Evolutionary conservation across 1,140 invertebrate species (phyloP).

Genomic region (Hyles vespertilio): DNA sequence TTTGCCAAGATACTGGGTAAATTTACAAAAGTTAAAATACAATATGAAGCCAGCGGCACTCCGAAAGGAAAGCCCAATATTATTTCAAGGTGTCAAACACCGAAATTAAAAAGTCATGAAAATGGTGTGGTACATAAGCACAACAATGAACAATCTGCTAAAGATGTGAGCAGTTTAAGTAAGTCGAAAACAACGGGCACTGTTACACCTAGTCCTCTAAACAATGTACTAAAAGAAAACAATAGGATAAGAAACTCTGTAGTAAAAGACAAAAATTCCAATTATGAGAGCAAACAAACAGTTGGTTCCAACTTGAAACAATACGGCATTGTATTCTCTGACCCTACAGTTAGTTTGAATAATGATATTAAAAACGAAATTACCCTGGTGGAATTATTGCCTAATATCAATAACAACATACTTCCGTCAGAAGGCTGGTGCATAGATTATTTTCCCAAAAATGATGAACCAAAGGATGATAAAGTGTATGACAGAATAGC

Average conservation of each 20-base stretch:
- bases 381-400: conserved; percentile 47
- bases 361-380: conserved; percentile 45
- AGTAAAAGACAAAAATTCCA: conserved; percentile 40
- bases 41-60: conserved; percentile 57
- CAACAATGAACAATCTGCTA: conserved; percentile 52
- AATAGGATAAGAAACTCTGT: conserved; percentile 48
- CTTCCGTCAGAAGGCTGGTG: conserved; percentile 67
- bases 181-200: conserved; percentile 26
- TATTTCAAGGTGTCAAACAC: conserved; percentile 34
- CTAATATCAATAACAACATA: conserved; percentile 50
- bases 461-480: conserved; percentile 59
- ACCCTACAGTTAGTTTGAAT: conserved; percentile 43
- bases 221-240: conserved; percentile 62
- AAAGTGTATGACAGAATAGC: conserved; percentile 73
- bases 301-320: conserved; percentile 40
- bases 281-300: conserved; percentile 25
- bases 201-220: conserved; percentile 15
- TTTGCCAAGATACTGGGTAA: conserved; percentile 70
- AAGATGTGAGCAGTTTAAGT: conserved; percentile 26
- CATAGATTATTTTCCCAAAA: conserved; percentile 66
- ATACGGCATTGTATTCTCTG: conserved; percentile 61
- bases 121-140: conserved; percentile 69
- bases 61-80: conserved; percentile 32
- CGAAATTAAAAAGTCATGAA: conserved; percentile 61
- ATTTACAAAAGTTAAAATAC: conserved; percentile 69